Evolutionary conservation across 2,888 invertebrate species (phyloP), one percentile per base, ranked within the genome.

Genomic region (Orthosia incerta): DNA sequence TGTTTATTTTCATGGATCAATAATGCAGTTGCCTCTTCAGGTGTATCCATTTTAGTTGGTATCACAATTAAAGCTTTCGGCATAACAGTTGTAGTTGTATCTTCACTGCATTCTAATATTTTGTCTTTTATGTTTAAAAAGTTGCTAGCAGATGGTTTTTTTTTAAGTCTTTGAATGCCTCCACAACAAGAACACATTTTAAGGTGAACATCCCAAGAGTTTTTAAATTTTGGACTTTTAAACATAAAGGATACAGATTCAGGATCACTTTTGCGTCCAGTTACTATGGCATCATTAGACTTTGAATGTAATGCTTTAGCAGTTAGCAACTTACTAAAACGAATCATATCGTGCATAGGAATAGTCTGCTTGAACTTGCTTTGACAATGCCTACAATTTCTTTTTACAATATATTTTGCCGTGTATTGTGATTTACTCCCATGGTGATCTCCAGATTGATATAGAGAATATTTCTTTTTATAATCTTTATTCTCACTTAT

Each of bases 381-480:
- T 64, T 71, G 67, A 72, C 57, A 73, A 55, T 59, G 51, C 0
- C 55, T 64, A 61, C 26, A 67, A 4, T 46, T 55, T 39, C 46
- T 55, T 60, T 67, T 80, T 0, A 66, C 16, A 26, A 55, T 1
- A 59, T 61, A 55, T 18, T 15, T 63, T 7, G 50, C 53, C 12
- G 2, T 51, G 9, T 51, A 67, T 39, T 67, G 56, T 26, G 39
- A 16, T 31, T 65, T 65, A 31, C 3, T 23, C 2, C 20, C 18
- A 75, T 66, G n/a, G 13, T 50, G 20, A 15, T 83, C 80, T 57
- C 80, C 83, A 20, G 69, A 76, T 64, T 83, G 80, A 64, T 67
- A 77, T 64, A 23, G 66, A 51, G 83, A 82, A 77, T 71, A 83
- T 50, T 60, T 68, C 45, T 74, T 76, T 76, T 74, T 77, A 50